Base-by-base conservation (phyloP, 2,888 invertebrate genomes). In the Chouioia cunea region DNA sequence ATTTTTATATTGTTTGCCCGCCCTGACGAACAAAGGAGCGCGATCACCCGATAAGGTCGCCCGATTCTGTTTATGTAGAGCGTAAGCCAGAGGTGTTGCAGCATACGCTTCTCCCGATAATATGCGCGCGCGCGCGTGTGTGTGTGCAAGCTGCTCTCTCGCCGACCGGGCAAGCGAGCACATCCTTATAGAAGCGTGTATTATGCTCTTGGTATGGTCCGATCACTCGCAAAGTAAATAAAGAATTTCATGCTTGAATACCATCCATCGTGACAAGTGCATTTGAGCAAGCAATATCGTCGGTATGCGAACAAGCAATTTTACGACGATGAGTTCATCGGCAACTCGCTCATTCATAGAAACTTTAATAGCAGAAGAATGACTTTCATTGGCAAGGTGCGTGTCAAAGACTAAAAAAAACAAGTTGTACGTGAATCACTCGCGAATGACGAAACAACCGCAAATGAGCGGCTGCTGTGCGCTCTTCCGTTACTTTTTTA, bases 31-130 rank as follows among this genome's bases (percentile, higher is more conserved):
- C 47, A 64, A 68, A 63, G 50, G 47, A 27, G 62, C 46, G 3
- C 15, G 52, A n/a, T 22, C n/a, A 4, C 20, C 48, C 57, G 70
- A 70, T 70, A 65, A 65, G 65, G 59, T 59, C 65, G 23, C 52
- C n/a, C 59, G 65, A 70, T 59, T 59, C 47, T 12, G 58, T 47
- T 59, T 65, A 59, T 64, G 58, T 58, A 14, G 57, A 69, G 52
- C 58, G 52, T n/a, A n/a, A 52, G 57, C 27, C 46, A 46, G 12
- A 57, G 52, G 59, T 53, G 66, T 59, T 23, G 44, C 10, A 4
- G 27, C 27, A 4, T 4, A 27, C 27, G 2, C 27, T 27, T 6
- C 27, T 6, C 27, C n/a, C n/a, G n/a, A n/a, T n/a, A n/a, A n/a
- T n/a, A n/a, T n/a, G n/a, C n/a, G n/a, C n/a, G n/a, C n/a, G n/a